Evolutionary conservation across 2,888 invertebrate species (phyloP), one percentile per base, ranked within the genome.

Genomic region (Orchesellides sinensis): DNA sequence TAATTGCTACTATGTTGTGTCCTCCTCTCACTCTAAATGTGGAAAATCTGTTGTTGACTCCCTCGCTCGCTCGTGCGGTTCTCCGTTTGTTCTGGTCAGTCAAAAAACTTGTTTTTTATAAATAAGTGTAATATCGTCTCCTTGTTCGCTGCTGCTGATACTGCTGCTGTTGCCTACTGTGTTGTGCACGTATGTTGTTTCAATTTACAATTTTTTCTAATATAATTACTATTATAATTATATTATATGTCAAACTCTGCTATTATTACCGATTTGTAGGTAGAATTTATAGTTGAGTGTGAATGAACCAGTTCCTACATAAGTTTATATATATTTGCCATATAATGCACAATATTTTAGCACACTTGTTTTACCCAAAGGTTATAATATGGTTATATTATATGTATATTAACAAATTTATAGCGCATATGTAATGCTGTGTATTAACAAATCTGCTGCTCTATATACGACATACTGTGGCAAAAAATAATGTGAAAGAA

Each of bases 401-500:
- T 32, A 32, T 32, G 32, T 32, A 32, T 10, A 10, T 40, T 40
- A 40, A 40, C 14, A n/a, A 40, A 40, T 14, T 40, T n/a, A 40
- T 40, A 40, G 27, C 47, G 66, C 49, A n/a, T n/a, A n/a, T n/a
- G n/a, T n/a, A n/a, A n/a, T n/a, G n/a, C n/a, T n/a, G n/a, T n/a
- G n/a, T n/a, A n/a, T n/a, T n/a, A n/a, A n/a, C n/a, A n/a, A n/a
- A n/a, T n/a, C n/a, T 66, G 29, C 66, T 66, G 8, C 40, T 40
- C 40, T 32, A 5, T 47, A 17, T 19, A 27, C n/a, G n/a, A n/a
- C n/a, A n/a, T n/a, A n/a, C n/a, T 49, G 49, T 72, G 70, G 70
- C 70, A 72, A 72, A 59, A 72, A 65, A 66, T n/a, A n/a, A 25
- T 23, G 54, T 72, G 70, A 66, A 72, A 68, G 59, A 72, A 56